Evolutionary conservation across 2,888 invertebrate species (phyloP).

Genomic region (Philopedon plagiatum): DNA sequence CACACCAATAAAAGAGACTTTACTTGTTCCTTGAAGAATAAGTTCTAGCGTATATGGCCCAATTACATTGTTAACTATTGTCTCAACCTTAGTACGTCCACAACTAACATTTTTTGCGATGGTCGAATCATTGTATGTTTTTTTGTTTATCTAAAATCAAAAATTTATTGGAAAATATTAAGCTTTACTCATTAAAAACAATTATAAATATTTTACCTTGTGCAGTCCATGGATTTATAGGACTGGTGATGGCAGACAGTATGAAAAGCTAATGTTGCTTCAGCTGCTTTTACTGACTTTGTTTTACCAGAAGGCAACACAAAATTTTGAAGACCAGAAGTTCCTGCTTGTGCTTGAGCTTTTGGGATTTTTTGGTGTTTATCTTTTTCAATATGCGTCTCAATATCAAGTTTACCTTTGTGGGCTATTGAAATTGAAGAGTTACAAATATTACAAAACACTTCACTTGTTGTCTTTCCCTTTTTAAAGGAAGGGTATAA

Average conservation of each 20-base stretch:
- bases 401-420: slow-evolving; percentile 21
- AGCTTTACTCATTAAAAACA: too few species aligned
- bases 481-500: slow-evolving; percentile 29
- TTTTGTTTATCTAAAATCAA: too few species aligned
- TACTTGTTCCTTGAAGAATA: too few species aligned
- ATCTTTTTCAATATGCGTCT: slow-evolving; percentile 12
- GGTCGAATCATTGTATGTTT: too few species aligned
- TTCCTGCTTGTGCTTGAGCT: slow-evolving; percentile 20
- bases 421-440: slow-evolving; percentile 18
- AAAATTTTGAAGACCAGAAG: slow-evolving; percentile 20
- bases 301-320: not conserved
- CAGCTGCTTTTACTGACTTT: slow-evolving; percentile 17
- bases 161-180: too few species aligned
- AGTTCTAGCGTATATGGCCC: too few species aligned
- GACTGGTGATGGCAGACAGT: slow-evolving; percentile 24
- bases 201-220: too few species aligned
- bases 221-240: slow-evolving; percentile 16
- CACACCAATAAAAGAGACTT: too few species aligned
- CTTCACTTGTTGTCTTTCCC: slow-evolving; percentile 10
- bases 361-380: slow-evolving; percentile 19
- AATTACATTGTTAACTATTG: too few species aligned
- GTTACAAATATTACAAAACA: slow-evolving; percentile 13
- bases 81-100: too few species aligned
- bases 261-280: slow-evolving; percentile 32
- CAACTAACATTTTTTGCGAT: too few species aligned